phyloP scores from a whole-genome alignment of 2,888 invertebrate genomes.

The Drosophila trichaetosa region DNA sequence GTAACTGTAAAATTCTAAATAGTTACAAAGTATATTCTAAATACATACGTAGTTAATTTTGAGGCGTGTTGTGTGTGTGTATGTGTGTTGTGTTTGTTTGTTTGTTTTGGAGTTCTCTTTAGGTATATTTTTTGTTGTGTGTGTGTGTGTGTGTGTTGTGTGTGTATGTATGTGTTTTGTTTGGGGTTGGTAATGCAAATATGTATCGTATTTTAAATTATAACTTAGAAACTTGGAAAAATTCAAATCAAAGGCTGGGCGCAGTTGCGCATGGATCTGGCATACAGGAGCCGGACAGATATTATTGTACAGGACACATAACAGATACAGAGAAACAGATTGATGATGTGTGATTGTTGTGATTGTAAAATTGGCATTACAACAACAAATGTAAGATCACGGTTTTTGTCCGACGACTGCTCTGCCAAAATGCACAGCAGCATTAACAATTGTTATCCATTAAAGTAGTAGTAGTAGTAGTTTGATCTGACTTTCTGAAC shows the following conservation, averaged over 20 bases:
- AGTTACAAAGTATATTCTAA: constrained; percentile 78
- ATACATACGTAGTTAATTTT: constrained; percentile 76
- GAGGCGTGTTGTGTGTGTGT: constrained; percentile 72
- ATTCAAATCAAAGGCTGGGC: constrained; percentile 76
- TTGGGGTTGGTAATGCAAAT: constrained; percentile 65
- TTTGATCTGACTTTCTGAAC: constrained; percentile 32
- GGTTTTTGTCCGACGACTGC: constrained; percentile 13
- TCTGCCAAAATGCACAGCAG: constrained; percentile 14
- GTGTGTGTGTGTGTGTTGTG: constrained; percentile 4
- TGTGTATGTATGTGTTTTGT: constrained; percentile 18
- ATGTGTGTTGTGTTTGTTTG: constrained; percentile 29
- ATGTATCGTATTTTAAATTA: constrained; percentile 74
- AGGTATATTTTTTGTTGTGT: constrained; percentile 23
- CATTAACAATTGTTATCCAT: constrained; percentile 23
- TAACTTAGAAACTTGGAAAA: constrained; percentile 78
- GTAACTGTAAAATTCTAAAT: constrained; percentile 77
- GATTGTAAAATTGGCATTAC: constrained; percentile 30
- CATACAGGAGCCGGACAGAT: constrained; percentile 51
- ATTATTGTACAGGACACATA: constrained; percentile 33
- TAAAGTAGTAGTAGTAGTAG: constrained; percentile 38
- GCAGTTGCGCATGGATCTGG: constrained; percentile 56
- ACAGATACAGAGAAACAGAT: constrained; percentile 37
- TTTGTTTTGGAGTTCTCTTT: constrained; percentile 43
- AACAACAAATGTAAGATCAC: constrained; percentile 38
- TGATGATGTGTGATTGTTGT: constrained; percentile 22